Evolutionary conservation across 1,140 invertebrate species (phyloP), one percentile per base, ranked within the genome.

Genomic region (Dendrolimus punctatus): DNA sequence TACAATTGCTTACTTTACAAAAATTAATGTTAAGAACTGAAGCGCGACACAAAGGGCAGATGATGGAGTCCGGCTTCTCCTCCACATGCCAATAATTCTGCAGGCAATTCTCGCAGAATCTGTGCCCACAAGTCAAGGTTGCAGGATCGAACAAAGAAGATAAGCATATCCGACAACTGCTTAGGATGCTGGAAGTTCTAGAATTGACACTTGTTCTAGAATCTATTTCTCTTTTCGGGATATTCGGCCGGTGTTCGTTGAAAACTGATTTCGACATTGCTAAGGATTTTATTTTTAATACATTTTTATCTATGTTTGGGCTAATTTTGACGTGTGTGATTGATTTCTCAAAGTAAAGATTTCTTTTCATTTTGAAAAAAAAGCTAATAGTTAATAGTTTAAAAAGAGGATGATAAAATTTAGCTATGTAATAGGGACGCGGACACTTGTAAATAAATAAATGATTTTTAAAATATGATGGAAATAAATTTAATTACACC

Each of bases 131-230:
- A 4, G 51, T 53, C 6, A 66, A 40, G 0, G 40, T 9, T 8
- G 57, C 60, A 2, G 64, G 55, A 38, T 63, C 57, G 4, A 57
- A 39, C 0, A 66, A 48, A 7, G 39, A 40, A 2, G 64, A 66
- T 45, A 66, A 40, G n/a, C 64, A 66, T 8, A 66, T 66, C 8
- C 64, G 46, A 46, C 64, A 66, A 23, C 55, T 59, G 57, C 47
- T 66, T 3, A 53, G 7, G 2, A 60, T 39, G 5, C 55, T 51
- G 0, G 61, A 60, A 23, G 8, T 42, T 44, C 46, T 57, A 39
- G 4, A 23, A 7, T 48, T 41, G 7, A 60, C 46, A 2, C 49
- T 56, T 5, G 41, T 51, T 10, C 37, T 36, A 8, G 54, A 51
- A 39, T 56, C 42, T 4, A 46, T 38, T 8, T 51, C 39, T n/a